A percentile compares a stretch with the other conserved stretches of the same genome.
phyloP scores from a whole-genome alignment of 2,797 vertebrate genomes.

The Anolis apletophallus region DNA sequence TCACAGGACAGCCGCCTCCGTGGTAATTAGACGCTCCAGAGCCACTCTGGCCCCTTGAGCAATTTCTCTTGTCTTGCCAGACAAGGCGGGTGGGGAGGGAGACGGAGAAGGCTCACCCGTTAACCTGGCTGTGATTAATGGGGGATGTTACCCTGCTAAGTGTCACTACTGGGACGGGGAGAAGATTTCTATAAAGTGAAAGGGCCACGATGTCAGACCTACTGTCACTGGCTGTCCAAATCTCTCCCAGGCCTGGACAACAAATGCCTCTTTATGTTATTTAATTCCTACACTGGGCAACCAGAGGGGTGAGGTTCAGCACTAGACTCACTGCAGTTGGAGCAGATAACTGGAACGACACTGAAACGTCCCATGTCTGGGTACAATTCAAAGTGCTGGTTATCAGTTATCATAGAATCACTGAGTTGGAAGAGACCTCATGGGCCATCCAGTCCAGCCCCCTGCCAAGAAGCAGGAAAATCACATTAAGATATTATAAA shows the following conservation, averaged over 20 bases:
- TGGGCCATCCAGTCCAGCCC: no score
- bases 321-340: background rate
- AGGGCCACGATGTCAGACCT: background rate
- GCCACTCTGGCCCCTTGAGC: constrained; percentile 25
- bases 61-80: constrained; percentile 35
- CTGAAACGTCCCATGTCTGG: background rate
- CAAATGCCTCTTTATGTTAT: background rate
- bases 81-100: constrained; percentile 29
- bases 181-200: background rate
- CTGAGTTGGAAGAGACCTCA: no score
- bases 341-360: background rate
- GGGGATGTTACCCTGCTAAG: background rate
- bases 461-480: no score
- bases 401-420: no score
- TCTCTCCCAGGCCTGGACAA: background rate
- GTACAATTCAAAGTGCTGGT: no score
- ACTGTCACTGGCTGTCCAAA: background rate
- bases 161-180: background rate
- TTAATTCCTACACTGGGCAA: background rate
- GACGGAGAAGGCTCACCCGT: background rate
- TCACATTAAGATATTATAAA: no score
- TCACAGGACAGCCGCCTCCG: constrained; percentile 23
- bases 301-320: background rate
- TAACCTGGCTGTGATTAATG: constrained; percentile 37
- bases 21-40: constrained; percentile 40